These are phyloP conservation scores for Rotaria sp. DNA, from an alignment of 2,888 invertebrate species.

Conservation along the genomic window DNA sequence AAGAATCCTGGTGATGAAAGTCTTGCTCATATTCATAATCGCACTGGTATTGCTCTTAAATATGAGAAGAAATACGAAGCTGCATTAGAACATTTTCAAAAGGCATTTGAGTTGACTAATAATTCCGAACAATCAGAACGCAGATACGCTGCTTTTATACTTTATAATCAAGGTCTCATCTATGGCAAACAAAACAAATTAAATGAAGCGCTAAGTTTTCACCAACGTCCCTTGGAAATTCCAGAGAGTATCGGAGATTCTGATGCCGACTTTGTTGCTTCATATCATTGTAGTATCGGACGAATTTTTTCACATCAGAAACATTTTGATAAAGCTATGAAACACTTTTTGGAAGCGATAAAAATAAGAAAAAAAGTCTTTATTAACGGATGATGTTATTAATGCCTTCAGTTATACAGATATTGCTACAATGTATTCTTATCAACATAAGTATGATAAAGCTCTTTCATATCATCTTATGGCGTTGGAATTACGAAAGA, in stretches of 20 bases:
- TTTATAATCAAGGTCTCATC: background rate
- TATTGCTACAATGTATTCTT: background rate
- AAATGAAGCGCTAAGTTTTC: background rate
- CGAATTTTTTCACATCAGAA: background rate
- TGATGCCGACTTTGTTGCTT: fast-evolving
- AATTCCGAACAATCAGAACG: background rate
- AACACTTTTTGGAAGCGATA: background rate
- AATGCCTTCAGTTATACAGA: background rate
- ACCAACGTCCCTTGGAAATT: background rate
- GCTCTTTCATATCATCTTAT: background rate
- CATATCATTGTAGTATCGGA: background rate
- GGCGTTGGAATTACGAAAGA: too few species aligned
- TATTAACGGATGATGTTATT: background rate
- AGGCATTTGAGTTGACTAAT: background rate
- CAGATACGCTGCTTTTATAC: background rate
- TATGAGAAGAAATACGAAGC: background rate
- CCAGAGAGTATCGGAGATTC: background rate
- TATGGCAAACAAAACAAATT: background rate
- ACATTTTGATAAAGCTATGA: background rate
- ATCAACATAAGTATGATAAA: background rate
- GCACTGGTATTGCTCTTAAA: background rate
- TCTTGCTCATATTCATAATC: background rate
- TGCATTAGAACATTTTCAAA: background rate
- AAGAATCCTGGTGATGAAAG: background rate
- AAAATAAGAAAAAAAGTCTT: background rate